Conservation (phyloP, 2,888 invertebrate genomes). For the Apamea anceps region DNA sequence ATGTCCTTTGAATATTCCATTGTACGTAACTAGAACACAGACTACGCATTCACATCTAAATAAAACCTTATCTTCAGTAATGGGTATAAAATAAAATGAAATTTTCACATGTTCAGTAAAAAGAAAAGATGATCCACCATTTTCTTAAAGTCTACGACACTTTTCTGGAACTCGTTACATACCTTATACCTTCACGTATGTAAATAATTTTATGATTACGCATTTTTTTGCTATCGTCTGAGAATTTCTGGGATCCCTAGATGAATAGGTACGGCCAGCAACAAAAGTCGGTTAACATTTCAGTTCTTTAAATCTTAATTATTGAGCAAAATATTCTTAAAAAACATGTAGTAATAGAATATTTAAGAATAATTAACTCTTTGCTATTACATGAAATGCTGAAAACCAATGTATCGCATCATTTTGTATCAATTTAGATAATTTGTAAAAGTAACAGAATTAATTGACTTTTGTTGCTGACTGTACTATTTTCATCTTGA, state of each 20-base stretch:
- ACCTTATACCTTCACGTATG: slow-evolving; percentile 43
- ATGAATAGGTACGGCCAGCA: too few relatives aligned
- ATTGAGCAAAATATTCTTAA: too few relatives aligned
- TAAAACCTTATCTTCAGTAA: slow-evolving; percentile 59
- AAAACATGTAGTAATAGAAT: too few relatives aligned
- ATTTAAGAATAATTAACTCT: too few relatives aligned
- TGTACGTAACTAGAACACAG: slow-evolving; percentile 53
- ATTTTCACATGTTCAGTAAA: slow-evolving; percentile 36
- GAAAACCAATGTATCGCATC: too few relatives aligned
- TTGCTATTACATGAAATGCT: too few relatives aligned
- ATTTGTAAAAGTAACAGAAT: too few relatives aligned
- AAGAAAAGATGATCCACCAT: slow-evolving; percentile 33
- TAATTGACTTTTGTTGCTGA: too few relatives aligned
- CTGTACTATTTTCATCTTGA: slow-evolving; percentile 1
- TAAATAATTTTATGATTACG: slow-evolving; percentile 52
- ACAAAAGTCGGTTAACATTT: too few relatives aligned
- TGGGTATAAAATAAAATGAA: slow-evolving; percentile 59
- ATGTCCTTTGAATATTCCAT: slow-evolving; percentile 64
- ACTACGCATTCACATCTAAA: slow-evolving; percentile 54
- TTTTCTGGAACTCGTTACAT: slow-evolving; percentile 49
- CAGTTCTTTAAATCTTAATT: too few relatives aligned
- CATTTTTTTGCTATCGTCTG: slow-evolving; percentile 23
- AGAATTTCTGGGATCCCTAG: slow-evolving; percentile 17
- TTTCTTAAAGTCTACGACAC: slow-evolving; percentile 49
- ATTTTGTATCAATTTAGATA: too few relatives aligned